Conservation (phyloP, 1,140 invertebrate genomes). For the Rhagoletis pomonella region DNA sequence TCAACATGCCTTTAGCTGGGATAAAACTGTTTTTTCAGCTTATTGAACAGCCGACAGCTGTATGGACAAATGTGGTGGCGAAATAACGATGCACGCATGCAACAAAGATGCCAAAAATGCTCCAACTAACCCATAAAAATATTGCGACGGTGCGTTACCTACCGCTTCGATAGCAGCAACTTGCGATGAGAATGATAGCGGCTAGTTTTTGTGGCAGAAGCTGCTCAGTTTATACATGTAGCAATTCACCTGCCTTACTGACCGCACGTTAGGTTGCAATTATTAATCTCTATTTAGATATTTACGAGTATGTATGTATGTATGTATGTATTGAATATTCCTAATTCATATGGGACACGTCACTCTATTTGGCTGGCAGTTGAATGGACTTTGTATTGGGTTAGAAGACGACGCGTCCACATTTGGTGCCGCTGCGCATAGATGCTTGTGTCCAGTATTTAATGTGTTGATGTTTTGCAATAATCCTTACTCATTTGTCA, state of each 20-base stretch:
- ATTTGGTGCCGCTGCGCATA: constrained; percentile 19
- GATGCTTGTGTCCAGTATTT: not conserved
- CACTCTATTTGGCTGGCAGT: not conserved
- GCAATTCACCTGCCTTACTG: constrained; percentile 1
- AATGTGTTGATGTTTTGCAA: constrained; percentile 21
- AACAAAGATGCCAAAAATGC: constrained; percentile 50
- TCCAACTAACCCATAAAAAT: constrained; percentile 45
- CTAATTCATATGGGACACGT: not conserved
- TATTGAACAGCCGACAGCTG: not conserved
- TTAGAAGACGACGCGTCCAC: not conserved
- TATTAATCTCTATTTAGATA: not conserved
- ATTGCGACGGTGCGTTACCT: constrained; percentile 29
- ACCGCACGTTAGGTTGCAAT: not conserved
- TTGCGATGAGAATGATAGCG: constrained; percentile 31
- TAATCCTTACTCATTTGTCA: not conserved
- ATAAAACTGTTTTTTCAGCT: not conserved
- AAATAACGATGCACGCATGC: constrained; percentile 48
- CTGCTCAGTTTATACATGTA: not conserved
- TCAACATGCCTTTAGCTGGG: not conserved
- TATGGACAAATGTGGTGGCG: constrained; percentile 32
- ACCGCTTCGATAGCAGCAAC: not conserved
- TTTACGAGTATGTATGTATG: constrained; percentile 8
- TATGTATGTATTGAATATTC: not conserved
- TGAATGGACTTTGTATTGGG: not conserved
- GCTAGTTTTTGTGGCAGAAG: constrained; percentile 21